These are phyloP conservation scores for Apogon talboti DNA, from an alignment of 2,797 vertebrate genomes.

Conservation along the genomic window DNA sequence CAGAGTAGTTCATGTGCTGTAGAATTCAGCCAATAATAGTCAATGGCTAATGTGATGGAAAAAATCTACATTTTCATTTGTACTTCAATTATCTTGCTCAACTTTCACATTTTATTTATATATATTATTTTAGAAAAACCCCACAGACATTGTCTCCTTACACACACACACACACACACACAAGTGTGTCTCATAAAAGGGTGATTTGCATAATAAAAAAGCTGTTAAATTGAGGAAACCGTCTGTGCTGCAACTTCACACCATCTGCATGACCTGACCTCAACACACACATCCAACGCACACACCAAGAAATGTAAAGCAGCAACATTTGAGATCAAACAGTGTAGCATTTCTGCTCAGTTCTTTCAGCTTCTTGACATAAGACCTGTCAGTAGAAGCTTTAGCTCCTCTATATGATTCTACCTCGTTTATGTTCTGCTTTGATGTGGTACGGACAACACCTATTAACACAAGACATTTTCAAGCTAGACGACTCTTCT, in stretches of 20 bases:
- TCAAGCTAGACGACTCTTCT: constrained; percentile 29
- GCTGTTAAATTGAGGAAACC: constrained; percentile 85
- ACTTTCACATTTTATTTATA: constrained; percentile 14
- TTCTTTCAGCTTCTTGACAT: constrained; percentile 11
- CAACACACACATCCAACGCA: constrained; percentile 44
- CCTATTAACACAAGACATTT: no score
- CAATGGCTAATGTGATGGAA: background rate
- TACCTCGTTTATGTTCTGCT: no score
- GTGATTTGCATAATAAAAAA: constrained; percentile 86
- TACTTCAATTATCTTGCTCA: constrained; percentile 8
- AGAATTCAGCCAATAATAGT: background rate
- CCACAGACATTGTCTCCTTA: constrained; percentile 40
- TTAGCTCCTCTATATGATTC: no score
- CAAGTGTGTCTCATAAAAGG: constrained; percentile 79
- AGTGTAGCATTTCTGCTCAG: constrained; percentile 8
- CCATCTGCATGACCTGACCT: constrained; percentile 86
- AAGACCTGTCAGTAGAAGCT: background rate
- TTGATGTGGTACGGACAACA: no score
- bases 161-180: constrained; percentile 44
- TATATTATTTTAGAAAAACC: constrained; percentile 34
- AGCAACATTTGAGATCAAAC: constrained; percentile 41
- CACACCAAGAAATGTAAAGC: constrained; percentile 54
- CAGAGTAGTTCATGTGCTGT: constrained; percentile 1
- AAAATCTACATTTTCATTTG: background rate
- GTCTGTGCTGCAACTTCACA: constrained; percentile 84